Percentiles rank a stretch among this genome's conserved stretches.
These are phyloP conservation scores for Falco cherrug DNA, from an alignment of 2,797 vertebrate species.

Conservation along the genomic window DNA sequence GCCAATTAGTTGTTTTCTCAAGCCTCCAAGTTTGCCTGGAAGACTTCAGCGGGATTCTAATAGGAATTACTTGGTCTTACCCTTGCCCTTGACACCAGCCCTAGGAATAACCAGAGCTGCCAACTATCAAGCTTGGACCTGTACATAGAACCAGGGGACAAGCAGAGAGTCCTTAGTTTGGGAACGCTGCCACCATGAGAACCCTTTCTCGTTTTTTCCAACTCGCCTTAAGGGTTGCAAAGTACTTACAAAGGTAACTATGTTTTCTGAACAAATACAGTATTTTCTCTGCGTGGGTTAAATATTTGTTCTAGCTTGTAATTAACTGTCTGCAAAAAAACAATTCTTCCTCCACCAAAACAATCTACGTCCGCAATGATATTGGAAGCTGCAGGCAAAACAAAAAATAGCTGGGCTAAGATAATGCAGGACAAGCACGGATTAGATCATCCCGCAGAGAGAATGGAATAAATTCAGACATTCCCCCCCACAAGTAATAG, in stretches of 20 bases:
- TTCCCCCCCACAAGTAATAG: not conserved
- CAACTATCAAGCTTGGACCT: not conserved
- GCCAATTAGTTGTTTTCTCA: not conserved
- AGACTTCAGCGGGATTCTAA: not conserved
- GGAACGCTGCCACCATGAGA: fast-evolving
- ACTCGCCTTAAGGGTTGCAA: not conserved
- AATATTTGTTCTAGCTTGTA: not conserved
- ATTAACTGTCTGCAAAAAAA: not conserved
- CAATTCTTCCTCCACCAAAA: not conserved
- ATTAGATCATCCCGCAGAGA: not conserved
- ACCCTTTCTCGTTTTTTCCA: not conserved
- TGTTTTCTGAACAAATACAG: not conserved
- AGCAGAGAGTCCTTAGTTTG: not conserved
- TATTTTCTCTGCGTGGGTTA: not conserved
- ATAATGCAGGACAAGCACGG: not conserved
- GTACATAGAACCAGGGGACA: fast-evolving
- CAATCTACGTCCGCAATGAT: not conserved
- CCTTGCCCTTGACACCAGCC: not conserved
- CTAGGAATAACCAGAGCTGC: not conserved
- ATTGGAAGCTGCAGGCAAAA: not conserved
- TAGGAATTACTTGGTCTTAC: not conserved
- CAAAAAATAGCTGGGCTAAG: not conserved
- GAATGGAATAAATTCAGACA: not conserved
- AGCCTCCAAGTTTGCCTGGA: not conserved
- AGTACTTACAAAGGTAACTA: not conserved